Base-by-base conservation (phyloP, 2,888 invertebrate genomes). In the Plebejus argus region DNA sequence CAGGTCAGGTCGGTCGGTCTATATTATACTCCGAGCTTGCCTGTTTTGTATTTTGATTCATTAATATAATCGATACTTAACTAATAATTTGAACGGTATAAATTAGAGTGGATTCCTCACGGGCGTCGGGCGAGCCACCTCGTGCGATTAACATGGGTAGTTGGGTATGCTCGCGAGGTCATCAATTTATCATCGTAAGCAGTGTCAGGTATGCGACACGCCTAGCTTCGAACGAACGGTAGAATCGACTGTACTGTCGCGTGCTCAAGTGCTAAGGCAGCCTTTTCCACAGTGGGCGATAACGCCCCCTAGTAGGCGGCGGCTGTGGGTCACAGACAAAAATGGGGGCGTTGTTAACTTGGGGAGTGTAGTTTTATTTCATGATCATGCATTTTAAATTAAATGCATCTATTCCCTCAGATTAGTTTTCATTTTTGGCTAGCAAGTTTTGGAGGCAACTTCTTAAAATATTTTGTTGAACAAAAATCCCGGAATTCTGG, bases 201-300 rank as follows among this genome's bases (percentile, higher is more conserved):
- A n/a, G n/a, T n/a, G n/a, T n/a, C n/a, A n/a, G 70, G 70, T 70
- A 70, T 70, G 70, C 70, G 70, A 61, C 23, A 70, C 70, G 70
- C 70, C 70, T 35, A 70, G 28, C 18, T 70, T 23, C n/a, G 35
- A 70, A 28, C 70, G 70, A 70, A 28, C 70, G 70, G 35, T 70
- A 70, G 18, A 33, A 70, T 70, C 76, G 78, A 53, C 70, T n/a
- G 49, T 70, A 78, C 18, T 10, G 70, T 56, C 39, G 6, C 28
- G 39, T 39, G 35, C 70, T 15, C 18, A 76, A 78, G 76, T 76
- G 75, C 23, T 28, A 28, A 28, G 28, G 28, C 28, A 28, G 28
- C 28, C 28, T 28, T 28, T 28, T 2, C 28, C 28, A 28, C 28
- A 28, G 28, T 28, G 28, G 28, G 28, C 28, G 2, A 28, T 28